phyloP scores from a whole-genome alignment of 2,113 vertebrate genomes.

The Notechis scutatus region DNA sequence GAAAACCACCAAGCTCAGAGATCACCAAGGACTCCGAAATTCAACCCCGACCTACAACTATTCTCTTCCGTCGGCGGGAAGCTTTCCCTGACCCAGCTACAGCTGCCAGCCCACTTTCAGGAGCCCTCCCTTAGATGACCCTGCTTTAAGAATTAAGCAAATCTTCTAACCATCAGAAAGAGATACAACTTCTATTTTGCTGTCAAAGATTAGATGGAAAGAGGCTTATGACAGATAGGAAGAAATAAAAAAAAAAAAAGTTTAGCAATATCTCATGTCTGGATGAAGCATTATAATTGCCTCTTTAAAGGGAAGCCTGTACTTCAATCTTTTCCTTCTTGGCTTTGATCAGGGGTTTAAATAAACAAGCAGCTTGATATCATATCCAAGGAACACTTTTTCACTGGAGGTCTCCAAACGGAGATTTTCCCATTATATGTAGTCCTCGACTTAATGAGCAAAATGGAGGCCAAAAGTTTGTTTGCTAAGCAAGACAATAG shows the following conservation, averaged over 20 bases:
- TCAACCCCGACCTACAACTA: neutral
- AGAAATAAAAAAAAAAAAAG: neutral
- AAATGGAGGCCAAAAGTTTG: neutral
- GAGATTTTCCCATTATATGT: neutral
- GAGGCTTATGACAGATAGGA: neutral
- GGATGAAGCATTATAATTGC: neutral
- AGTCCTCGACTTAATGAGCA: neutral
- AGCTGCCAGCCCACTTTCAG: neutral
- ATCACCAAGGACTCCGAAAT: neutral
- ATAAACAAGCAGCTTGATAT: neutral
- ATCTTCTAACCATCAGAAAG: neutral
- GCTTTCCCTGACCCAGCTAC: neutral
- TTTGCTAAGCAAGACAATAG: too few relatives aligned
- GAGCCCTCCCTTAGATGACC: neutral
- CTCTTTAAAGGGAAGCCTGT: neutral
- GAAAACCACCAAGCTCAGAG: neutral
- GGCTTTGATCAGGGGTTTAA: neutral
- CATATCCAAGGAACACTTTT: conserved; percentile 1
- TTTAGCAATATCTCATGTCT: neutral
- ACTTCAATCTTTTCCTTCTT: neutral
- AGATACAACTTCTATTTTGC: neutral
- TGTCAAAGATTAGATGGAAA: neutral
- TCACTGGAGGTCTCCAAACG: neutral
- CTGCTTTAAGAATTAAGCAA: neutral
- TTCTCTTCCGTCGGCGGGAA: fast-evolving